phyloP scores from a whole-genome alignment of 2,113 vertebrate genomes.

The Cyphomyrus discorhynchus region DNA sequence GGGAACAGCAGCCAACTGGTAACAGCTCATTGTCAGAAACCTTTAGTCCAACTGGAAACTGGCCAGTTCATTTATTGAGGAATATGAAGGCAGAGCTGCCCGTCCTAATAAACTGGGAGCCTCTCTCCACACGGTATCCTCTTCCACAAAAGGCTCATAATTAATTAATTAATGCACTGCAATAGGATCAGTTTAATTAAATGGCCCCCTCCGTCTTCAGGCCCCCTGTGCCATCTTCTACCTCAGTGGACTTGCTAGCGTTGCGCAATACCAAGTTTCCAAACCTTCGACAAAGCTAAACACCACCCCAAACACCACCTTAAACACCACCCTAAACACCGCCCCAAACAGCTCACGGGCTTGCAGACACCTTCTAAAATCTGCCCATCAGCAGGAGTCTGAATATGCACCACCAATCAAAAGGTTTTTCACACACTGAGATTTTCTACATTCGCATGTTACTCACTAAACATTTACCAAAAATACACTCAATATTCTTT shows the following conservation, averaged over 20 bases:
- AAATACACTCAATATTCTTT: too few species aligned
- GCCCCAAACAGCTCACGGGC: neutral
- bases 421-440: too few species aligned
- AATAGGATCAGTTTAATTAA: neutral
- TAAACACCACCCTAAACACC: too few species aligned
- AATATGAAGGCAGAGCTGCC: neutral
- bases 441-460: too few species aligned
- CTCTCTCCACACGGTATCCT: neutral
- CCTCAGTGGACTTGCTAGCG: neutral
- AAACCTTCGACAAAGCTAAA: neutral
- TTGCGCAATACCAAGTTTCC: neutral
- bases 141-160: neutral
- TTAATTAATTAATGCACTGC: neutral
- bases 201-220: neutral
- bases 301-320: neutral
- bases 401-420: neutral
- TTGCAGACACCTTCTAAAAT: neutral
- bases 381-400: neutral
- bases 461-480: too few species aligned
- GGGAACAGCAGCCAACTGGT: neutral
- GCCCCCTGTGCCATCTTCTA: neutral
- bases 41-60: neutral
- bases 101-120: neutral
- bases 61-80: neutral
- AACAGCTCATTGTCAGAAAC: neutral